Base-by-base conservation (phyloP, 2,888 invertebrate species). In the Andrena bicolor region DNA sequence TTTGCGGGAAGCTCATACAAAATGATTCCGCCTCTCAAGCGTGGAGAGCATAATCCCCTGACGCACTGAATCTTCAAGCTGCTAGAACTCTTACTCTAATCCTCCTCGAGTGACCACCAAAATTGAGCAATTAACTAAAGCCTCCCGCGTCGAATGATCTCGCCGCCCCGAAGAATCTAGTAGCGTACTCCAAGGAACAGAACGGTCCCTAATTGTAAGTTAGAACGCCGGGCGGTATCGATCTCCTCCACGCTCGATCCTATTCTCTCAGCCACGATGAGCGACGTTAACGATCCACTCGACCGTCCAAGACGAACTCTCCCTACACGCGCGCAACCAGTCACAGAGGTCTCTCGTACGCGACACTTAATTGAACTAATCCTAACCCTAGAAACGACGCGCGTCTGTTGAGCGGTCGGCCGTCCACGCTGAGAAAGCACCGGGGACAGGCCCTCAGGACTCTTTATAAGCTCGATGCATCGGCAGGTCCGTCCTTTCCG, bases 381-480 rank as follows among this genome's bases (percentile, higher is more conserved):
- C 63, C 81, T 73, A 81, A 60, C 58, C 81, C 80, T 76, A 76
- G 49, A 48, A 56, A 73, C 82, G 69, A 83, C 69, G 64, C 68
- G 69, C 58, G 49, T 26, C 41, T 69, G 20, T 58, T 35, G 72
- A 72, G 66, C 71, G 69, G 70, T 79, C 51, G 70, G 79, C 32
- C 51, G 56, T 65, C 65, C 70, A 35, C 41, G 32, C 16, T 26
- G 35, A 30, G 4, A 16, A 26, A 71, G 48, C 71, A 69, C 26
- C 53, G n/a, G 64, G 66, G 61, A 69, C n/a, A 63, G 23, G 73
- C 72, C 70, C 23, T 13, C 30, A 26, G 65, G 80, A 80, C 70
- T 77, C 51, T 73, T 51, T 75, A 16, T 82, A 83, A 83, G 82
- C 83, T 82, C 83, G 82, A 82, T 75, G 75, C 16, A 69, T 64